Percentiles rank a stretch among this genome's conserved stretches.
Conservation (phyloP, 1,140 invertebrate genomes). For the Contarinia nasturtii region DNA sequence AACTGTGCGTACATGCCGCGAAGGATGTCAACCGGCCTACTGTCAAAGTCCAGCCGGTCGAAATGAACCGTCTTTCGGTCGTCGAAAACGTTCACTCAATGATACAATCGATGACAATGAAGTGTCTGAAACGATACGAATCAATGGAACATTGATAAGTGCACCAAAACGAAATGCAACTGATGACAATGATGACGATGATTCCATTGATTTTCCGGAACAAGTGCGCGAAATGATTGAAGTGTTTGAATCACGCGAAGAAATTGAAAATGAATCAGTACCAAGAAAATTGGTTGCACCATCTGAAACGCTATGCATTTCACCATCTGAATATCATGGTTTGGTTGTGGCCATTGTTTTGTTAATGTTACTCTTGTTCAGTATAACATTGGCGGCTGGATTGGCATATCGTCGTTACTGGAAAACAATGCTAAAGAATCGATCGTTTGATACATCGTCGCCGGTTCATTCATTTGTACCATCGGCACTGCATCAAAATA, state of each 20-base stretch:
- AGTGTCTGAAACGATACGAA: constrained; percentile 1
- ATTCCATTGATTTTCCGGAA: constrained; percentile 24
- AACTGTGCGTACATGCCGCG: constrained; percentile 69
- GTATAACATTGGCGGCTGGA: constrained; percentile 38
- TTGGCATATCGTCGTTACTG: constrained; percentile 51
- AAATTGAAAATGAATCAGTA: constrained; percentile 40
- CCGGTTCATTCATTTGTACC: constrained; percentile 20
- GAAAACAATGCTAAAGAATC: constrained; percentile 46
- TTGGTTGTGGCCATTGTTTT: constrained; percentile 50
- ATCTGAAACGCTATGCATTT: constrained; percentile 48
- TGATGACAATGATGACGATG: constrained; percentile 10
- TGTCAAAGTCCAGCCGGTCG: constrained; percentile 52
- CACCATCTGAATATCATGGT: constrained; percentile 54
- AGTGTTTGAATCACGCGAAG: constrained; percentile 54
- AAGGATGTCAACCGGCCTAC: constrained; percentile 75
- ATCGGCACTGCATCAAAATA: constrained; percentile 20
- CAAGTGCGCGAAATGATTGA: constrained; percentile 74
- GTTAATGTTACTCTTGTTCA: constrained; percentile 43
- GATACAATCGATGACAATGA: constrained; percentile 17
- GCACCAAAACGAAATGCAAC: constrained; percentile 9
- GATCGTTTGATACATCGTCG: constrained; percentile 29
- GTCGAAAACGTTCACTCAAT: constrained; percentile 39
- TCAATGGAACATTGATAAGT: background rate
- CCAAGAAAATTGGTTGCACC: constrained; percentile 33
- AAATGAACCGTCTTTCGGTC: constrained; percentile 63